A percentile compares a stretch with the other conserved stretches of the same genome.
Evolutionary conservation across 1,140 invertebrate genomes (phyloP).

Genomic region (Diabrotica virgifera): DNA sequence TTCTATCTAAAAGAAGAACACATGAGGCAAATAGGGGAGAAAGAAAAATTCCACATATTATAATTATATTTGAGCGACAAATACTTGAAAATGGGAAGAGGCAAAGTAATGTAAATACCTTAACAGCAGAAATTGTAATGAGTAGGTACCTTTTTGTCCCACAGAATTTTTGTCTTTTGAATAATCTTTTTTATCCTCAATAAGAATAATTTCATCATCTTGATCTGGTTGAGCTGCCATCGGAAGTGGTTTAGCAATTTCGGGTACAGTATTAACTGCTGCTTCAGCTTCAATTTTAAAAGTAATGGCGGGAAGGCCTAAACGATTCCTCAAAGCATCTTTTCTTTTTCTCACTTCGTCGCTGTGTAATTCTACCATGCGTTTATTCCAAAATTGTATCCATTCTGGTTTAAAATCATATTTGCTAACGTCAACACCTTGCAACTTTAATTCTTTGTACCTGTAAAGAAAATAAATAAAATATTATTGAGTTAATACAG

Average conservation of each 20-base stretch:
- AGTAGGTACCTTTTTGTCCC: slow-evolving; percentile 34
- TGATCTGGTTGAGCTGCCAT: slow-evolving; percentile 42
- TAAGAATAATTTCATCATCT: slow-evolving; percentile 44
- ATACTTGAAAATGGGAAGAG: too few species aligned
- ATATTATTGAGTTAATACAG: too few species aligned
- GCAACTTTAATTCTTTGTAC: slow-evolving; percentile 75
- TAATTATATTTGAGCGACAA: too few species aligned
- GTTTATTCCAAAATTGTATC: slow-evolving; percentile 77
- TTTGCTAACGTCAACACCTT: slow-evolving; percentile 71
- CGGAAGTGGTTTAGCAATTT: slow-evolving; percentile 27
- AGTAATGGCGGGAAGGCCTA: slow-evolving; percentile 44
- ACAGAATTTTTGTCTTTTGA: slow-evolving; percentile 21
- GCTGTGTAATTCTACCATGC: slow-evolving; percentile 72
- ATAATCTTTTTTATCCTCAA: slow-evolving; percentile 44
- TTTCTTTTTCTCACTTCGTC: slow-evolving; percentile 60
- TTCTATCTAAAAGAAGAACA: too few species aligned
- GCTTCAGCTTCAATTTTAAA: slow-evolving; percentile 38
- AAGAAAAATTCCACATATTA: too few species aligned
- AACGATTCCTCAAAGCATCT: slow-evolving; percentile 51
- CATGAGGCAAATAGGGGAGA: too few species aligned
- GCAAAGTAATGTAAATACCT: too few species aligned
- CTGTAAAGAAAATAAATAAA: slow-evolving; percentile 43
- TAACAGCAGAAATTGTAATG: too few species aligned
- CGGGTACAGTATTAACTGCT: slow-evolving; percentile 10
- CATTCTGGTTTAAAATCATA: slow-evolving; percentile 85